Conservation (phyloP, 2,888 invertebrate species). For the Podabrus alpinus region DNA sequence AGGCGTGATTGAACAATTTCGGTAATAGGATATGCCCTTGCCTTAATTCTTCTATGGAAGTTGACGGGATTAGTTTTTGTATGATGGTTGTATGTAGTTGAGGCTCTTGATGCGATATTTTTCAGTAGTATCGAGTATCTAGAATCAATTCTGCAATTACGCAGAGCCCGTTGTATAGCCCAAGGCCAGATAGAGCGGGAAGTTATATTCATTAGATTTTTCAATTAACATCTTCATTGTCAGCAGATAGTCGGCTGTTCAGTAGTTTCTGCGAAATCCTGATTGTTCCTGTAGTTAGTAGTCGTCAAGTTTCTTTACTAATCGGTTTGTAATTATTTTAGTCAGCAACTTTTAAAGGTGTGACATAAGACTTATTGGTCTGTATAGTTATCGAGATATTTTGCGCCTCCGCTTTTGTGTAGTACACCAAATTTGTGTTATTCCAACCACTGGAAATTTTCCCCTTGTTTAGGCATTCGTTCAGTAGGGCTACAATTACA, state of each 20-base stretch:
- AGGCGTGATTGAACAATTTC: no score
- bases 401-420: background rate
- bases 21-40: no score
- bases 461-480: background rate
- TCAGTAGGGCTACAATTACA: background rate
- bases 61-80: no score
- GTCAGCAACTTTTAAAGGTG: no score
- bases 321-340: background rate
- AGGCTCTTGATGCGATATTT: no score
- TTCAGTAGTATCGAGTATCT: no score
- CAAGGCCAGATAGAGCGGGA: background rate
- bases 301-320: background rate
- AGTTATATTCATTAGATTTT: background rate
- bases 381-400: background rate
- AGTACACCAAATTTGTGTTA: background rate
- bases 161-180: no score
- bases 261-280: background rate
- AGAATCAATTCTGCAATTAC: no score
- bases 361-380: no score
- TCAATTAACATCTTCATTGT: background rate
- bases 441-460: background rate
- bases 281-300: background rate
- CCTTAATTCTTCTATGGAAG: no score
- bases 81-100: no score
- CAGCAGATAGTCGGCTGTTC: background rate